These are phyloP conservation scores for Scaeva pyrastri DNA, from an alignment of 2,888 invertebrate genomes.

Conservation along the genomic window DNA sequence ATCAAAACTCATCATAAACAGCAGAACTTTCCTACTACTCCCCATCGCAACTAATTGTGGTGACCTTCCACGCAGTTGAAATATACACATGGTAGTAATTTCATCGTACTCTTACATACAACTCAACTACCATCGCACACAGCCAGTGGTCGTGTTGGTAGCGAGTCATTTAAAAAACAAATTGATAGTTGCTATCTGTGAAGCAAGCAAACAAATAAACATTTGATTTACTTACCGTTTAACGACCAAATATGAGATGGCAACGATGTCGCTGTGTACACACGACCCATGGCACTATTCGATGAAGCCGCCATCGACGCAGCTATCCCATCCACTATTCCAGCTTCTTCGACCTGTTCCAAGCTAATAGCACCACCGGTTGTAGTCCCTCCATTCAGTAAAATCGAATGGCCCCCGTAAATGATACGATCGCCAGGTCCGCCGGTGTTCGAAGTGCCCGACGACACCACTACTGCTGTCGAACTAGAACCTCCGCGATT, in stretches of 20 bases:
- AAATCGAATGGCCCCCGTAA: conserved; percentile 87
- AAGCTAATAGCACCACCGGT: conserved; percentile 66
- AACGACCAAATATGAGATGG: conserved; percentile 97
- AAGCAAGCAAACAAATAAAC: conserved; percentile 13
- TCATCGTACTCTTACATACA: not conserved
- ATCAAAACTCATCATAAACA: conserved; percentile 8
- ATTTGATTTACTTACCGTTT: conserved; percentile 88
- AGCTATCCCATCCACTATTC: conserved; percentile 82
- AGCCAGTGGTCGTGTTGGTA: not conserved
- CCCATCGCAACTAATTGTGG: not conserved
- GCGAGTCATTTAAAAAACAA: conserved; percentile 49
- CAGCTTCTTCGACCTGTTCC: conserved; percentile 77
- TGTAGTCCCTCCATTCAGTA: conserved; percentile 87
- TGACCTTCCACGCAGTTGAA: conserved; percentile 38
- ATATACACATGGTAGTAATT: conserved; percentile 3
- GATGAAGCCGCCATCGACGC: conserved; percentile 81
- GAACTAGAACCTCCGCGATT: conserved; percentile 70
- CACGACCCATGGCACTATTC: conserved; percentile 88
- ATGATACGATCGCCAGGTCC: conserved; percentile 66
- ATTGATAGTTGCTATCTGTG: conserved; percentile 61
- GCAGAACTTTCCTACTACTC: conserved; percentile 11
- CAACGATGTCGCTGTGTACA: conserved; percentile 94
- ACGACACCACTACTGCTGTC: conserved; percentile 59
- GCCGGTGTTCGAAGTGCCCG: conserved; percentile 34
- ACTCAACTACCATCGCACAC: not conserved